Percentiles rank a stretch among this genome's conserved stretches.
phyloP scores from a whole-genome alignment of 2,888 invertebrate species.

The Nipponacmea schrenckii region DNA sequence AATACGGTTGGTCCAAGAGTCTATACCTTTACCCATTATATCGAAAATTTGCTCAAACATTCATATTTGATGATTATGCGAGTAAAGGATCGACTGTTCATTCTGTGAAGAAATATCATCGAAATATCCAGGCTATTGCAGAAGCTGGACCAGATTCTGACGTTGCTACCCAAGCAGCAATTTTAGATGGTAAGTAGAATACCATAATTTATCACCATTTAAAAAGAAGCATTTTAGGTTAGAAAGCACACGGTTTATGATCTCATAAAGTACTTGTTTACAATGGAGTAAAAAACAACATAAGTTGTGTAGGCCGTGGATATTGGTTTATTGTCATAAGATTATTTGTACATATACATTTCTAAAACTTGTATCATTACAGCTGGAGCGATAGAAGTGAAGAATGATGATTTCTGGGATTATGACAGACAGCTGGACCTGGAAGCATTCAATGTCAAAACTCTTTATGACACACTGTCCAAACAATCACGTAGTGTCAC shows the following conservation, averaged over 20 bases:
- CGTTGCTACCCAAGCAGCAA: slow-evolving; percentile 33
- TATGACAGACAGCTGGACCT: slow-evolving; percentile 63
- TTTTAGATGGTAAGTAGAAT: slow-evolving; percentile 41
- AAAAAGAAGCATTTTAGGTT: too few species aligned
- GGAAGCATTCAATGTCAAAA: slow-evolving; percentile 60
- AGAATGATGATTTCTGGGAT: slow-evolving; percentile 66
- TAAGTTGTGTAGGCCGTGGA: too few species aligned
- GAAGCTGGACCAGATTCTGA: slow-evolving; percentile 23
- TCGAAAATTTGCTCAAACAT: slow-evolving; percentile 49
- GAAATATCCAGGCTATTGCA: slow-evolving; percentile 43
- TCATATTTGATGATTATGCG: slow-evolving; percentile 65
- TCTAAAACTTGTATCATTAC: slow-evolving; percentile 12
- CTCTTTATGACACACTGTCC: slow-evolving; percentile 61
- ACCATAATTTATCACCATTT: background rate
- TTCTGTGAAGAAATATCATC: slow-evolving; percentile 59
- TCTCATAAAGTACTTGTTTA: too few species aligned
- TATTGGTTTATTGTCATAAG: background rate
- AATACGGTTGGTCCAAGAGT: slow-evolving; percentile 64
- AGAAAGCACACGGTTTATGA: too few species aligned
- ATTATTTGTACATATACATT: background rate
- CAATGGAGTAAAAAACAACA: too few species aligned
- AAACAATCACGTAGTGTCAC: slow-evolving; percentile 60
- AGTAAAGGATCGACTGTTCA: slow-evolving; percentile 65
- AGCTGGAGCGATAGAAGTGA: slow-evolving; percentile 47
- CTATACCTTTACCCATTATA: slow-evolving; percentile 60